Conservation (phyloP, 2,113 vertebrate genomes). For the Vombatus ursinus region DNA sequence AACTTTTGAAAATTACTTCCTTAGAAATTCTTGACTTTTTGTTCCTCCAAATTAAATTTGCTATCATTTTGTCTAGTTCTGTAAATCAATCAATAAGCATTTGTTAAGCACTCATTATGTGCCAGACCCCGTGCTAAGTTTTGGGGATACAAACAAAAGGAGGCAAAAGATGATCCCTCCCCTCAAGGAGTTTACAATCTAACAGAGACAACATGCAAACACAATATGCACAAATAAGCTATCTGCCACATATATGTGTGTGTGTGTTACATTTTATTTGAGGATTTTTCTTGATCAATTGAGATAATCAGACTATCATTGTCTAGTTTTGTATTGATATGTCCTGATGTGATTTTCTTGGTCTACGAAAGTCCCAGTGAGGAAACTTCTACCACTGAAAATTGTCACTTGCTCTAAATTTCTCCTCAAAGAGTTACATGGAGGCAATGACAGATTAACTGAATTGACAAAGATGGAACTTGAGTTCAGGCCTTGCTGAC, state of each 20-base stretch:
- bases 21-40: neutral
- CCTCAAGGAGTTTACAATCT: neutral
- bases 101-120: neutral
- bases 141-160: neutral
- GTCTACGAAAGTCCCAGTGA: neutral
- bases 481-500: neutral
- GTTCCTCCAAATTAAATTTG: neutral
- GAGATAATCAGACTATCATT: neutral
- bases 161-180: neutral
- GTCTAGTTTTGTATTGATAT: neutral
- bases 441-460: neutral
- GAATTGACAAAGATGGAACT: neutral
- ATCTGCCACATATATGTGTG: too few relatives aligned
- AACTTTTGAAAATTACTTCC: neutral
- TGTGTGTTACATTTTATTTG: neutral
- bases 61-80: neutral
- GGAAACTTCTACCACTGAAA: neutral
- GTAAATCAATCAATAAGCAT: neutral
- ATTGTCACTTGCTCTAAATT: neutral
- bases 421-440: neutral
- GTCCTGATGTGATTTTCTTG: neutral
- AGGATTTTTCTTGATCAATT: neutral
- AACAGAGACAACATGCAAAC: neutral
- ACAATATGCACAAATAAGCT: neutral
- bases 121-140: neutral